Base-by-base conservation (phyloP, 2,888 invertebrate species). In the Epistrophe grossulariae region DNA sequence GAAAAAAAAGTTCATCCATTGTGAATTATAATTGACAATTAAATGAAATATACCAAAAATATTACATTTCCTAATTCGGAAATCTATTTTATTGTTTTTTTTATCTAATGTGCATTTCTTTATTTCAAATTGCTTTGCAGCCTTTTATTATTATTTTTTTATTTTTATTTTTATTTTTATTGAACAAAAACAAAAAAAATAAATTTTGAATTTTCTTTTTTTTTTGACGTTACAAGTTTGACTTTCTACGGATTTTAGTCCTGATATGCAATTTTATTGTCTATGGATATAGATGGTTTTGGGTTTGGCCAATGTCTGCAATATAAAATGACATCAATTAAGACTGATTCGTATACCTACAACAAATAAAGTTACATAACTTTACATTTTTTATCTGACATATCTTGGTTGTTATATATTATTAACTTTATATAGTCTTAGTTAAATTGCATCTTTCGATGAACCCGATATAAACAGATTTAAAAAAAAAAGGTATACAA, bases 381-480 rank as follows among this genome's bases (percentile, higher is more conserved):
- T 15, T 38, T 3, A 15, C 24, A 48, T 24, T 52, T 17, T 0
- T 24, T 50, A 28, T 24, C 24, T 52, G 52, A 15, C 45, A 19
- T n/a, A n/a, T 17, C 2, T 45, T 9, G 5, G 28, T 38, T 9
- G 17, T 17, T 8, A 4, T 35, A 17, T 11, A 24, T 24, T 24
- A 24, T 24, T 24, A 24, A 24, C 24, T 60, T n/a, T n/a, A n/a
- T n/a, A n/a, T n/a, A 19, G 60, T 60, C 9, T 52, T 24, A 52
- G 40, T 52, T 70, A 70, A 70, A 35, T 24, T 70, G 68, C 52
- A 70, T 70, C 38, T 66, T 31, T 45, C 15, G 43, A 15, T 62
- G 11, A 43, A 28, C n/a, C 2, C 15, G n/a, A 10, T 4, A 9
- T 24, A 45, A 28, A 48, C n/a, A 19, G 15, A 35, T 17, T 17